Base-by-base conservation (phyloP, 1,140 invertebrate genomes). In the Pemphigus obesinymphae region DNA sequence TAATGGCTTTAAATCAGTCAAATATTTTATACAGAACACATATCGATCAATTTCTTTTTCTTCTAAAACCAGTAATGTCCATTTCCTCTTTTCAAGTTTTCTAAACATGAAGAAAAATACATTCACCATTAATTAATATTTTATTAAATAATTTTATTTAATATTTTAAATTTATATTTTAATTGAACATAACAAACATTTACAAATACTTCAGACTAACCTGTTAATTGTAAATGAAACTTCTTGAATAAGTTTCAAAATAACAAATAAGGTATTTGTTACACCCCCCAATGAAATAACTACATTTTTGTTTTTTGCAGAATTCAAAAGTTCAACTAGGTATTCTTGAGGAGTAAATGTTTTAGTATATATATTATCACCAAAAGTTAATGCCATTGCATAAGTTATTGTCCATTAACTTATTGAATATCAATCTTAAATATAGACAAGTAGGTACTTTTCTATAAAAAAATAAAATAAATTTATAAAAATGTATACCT, bases 211-310 rank as follows among this genome's bases (percentile, higher is more conserved):
- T 0, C n/a, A n/a, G 4, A 73, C 83, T 85, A 85, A 85, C 87
- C 85, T 86, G 84, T 91, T 85, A 84, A 91, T 88, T 84, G 88
- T 86, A 83, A 88, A 88, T 2, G 91, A 89, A 80, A 91, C 86
- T 86, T 93, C 92, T 88, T 96, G 94, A 61, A 97, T 91, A 20
- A 98, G 88, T 90, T 97, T 94, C 11, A 96, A 90, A 10, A 93
- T 91, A 84, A 98, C 92, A 87, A 97, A 98, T 43, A 93, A 92
- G 88, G 96, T 96, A 58, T 95, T 95, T 23, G 91, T 89, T 70
- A 91, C 91, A 83, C 93, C 94, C 63, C 92, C 92, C 58, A 97
- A 89, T 86, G 94, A 96, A 72, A 96, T 90, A 83, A 98, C 95
- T 20, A 93, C 93, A 87, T 98, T 96, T 78, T 89, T 89, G 83